These are phyloP conservation scores for Pheosia gnoma DNA, from an alignment of 2,888 invertebrate genomes.

Conservation along the genomic window DNA sequence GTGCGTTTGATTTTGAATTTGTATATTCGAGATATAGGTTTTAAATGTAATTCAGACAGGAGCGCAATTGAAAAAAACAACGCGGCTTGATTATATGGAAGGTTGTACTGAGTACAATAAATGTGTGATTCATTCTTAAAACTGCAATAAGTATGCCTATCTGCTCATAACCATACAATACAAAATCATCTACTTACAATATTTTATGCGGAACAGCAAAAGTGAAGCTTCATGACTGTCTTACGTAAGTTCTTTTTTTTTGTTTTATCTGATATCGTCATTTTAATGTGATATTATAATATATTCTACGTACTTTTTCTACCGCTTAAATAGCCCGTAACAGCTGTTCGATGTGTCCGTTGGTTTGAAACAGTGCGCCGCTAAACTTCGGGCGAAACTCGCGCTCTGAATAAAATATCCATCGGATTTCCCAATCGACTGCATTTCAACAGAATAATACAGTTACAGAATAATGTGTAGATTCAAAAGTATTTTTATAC, in stretches of 20 bases:
- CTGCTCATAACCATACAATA: too few species aligned
- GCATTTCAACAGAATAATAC: not conserved
- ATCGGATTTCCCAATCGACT: not conserved
- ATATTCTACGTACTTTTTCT: not conserved
- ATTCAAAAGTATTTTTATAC: too few species aligned
- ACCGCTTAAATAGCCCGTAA: not conserved
- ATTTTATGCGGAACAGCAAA: too few species aligned
- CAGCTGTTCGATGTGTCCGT: conserved; percentile 1
- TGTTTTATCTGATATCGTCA: too few species aligned
- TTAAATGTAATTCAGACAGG: conserved; percentile 21
- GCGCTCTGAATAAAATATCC: conserved; percentile 7
- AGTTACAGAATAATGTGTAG: not conserved
- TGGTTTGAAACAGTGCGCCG: conserved; percentile 1
- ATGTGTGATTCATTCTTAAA: too few species aligned
- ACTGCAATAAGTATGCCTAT: too few species aligned
- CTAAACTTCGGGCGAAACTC: not conserved
- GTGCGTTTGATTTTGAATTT: conserved; percentile 38
- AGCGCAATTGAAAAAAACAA: not conserved
- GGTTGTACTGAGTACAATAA: too few species aligned
- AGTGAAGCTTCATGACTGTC: too few species aligned
- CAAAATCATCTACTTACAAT: too few species aligned
- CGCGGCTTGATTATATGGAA: not conserved
- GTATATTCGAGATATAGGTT: conserved; percentile 25
- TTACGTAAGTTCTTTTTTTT: too few species aligned
- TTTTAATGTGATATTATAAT: not conserved